A percentile compares a stretch with the other conserved stretches of the same genome.
These are phyloP conservation scores for Lepisosteus oculatus DNA, from an alignment of 2,113 vertebrate species.

Conservation along the genomic window DNA sequence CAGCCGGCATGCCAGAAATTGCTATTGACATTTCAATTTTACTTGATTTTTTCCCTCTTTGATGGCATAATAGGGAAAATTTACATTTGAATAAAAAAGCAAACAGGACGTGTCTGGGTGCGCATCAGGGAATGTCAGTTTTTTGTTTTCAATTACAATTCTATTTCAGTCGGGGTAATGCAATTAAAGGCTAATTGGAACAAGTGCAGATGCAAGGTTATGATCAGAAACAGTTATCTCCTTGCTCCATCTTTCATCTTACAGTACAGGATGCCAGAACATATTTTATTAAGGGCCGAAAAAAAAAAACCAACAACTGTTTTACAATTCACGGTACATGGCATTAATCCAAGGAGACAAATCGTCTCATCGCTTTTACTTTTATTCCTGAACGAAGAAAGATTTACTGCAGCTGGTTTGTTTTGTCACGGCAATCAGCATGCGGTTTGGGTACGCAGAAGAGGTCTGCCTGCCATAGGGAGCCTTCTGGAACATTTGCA, in stretches of 20 bases:
- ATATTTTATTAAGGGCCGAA: conserved; percentile 1
- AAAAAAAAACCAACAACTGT: background rate
- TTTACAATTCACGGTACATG: conserved; percentile 4
- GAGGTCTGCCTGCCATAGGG: background rate
- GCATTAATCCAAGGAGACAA: conserved; percentile 5
- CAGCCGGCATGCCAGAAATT: conserved; percentile 78
- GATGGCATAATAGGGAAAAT: conserved; percentile 76
- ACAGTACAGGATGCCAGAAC: background rate
- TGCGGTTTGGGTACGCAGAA: background rate
- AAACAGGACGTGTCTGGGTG: conserved; percentile 64
- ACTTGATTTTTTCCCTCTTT: conserved; percentile 65
- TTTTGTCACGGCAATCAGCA: background rate
- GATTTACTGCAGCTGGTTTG: conserved; percentile 2
- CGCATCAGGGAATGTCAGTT: conserved; percentile 59
- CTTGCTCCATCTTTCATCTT: conserved; percentile 16
- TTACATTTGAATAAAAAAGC: conserved; percentile 88
- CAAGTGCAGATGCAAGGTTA: conserved; percentile 70
- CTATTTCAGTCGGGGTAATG: conserved; percentile 70
- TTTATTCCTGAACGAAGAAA: conserved; percentile 7
- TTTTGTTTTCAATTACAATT: conserved; percentile 67
- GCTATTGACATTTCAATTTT: conserved; percentile 90
- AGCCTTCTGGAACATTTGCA: conserved; percentile 10
- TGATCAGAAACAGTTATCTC: conserved; percentile 67
- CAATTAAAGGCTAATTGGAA: conserved; percentile 77
- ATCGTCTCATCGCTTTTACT: background rate